Evolutionary conservation across 2,797 vertebrate species (phyloP), one percentile per base, ranked within the genome.

Genomic region (Decapterus maruadsi): DNA sequence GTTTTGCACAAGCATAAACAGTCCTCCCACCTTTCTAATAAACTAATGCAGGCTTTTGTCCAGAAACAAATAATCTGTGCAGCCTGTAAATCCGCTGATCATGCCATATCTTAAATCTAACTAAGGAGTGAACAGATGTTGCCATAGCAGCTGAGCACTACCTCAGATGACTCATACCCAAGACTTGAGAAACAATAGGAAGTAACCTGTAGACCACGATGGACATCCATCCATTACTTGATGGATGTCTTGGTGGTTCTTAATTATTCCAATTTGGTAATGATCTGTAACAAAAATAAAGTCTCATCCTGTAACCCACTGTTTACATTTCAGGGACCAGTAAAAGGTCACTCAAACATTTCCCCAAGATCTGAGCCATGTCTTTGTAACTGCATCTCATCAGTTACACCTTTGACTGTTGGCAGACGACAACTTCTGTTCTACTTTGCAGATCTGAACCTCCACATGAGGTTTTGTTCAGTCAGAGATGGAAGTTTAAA

Each of bases 41-140:
- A 88, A 76, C 69, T 75, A 85, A 82, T 86, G 66, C 22, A 56
- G 51, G 43, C 16, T 71, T 78, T 72, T 59, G 77, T 75, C 69
- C 34, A 54, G 48, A 74, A 61, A 60, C 1, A 40, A 59, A 64
- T 69, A 11, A 31, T 59, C 64, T 62, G 66, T 36, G 54, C 45
- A 20, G 57, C 38, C 61, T 79, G 38, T 61, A 66, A 83, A 76
- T 81, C 83, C 69, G 75, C 60, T 72, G 31, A 76, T 48, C 19
- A 36, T 11, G 13, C 19, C n/a, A 7, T 61, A 66, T 72, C 69
- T 77, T 31, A 38, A 40, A 75, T 77, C 57, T 60, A 12, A 46
- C 45, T 43, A 29, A 71, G 70, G 57, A 71, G 48, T 65, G 53
- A 84, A 8, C 78, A 86, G 71, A 75, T 87, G 61, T 68, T 68